Evolutionary conservation across 2,797 vertebrate species (phyloP), one percentile per base, ranked within the genome.

Genomic region (Rhinatrema bivittatum): DNA sequence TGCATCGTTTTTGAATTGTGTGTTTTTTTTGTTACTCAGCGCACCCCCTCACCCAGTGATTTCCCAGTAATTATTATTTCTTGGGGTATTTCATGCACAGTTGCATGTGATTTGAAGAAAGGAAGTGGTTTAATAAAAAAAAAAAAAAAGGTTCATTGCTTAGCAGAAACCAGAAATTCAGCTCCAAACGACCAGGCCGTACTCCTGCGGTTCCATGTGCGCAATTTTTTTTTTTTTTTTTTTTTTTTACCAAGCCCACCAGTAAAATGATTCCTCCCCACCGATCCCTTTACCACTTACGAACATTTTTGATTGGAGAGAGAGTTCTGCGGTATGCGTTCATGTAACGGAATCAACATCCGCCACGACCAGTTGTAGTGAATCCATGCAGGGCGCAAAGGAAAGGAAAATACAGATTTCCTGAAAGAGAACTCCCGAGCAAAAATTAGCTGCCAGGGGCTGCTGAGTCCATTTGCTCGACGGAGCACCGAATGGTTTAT

Each of bases 281-380:
- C 64, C 50, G n/a, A 60, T 70, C 52, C 56, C 44, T 52, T 60
- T 41, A 25, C 33, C 42, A 43, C n/a, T n/a, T n/a, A 65, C 68
- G 46, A 36, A 46, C 52, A 69, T 53, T 55, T 56, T 46, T 51
- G 61, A 20, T 32, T 29, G 34, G 47, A 52, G 71, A 3, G 51
- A 65, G 53, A 48, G 46, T 76, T 20, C 19, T 14, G 66, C 70
- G 74, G 68, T 46, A n/a, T n/a, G 63, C 61, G 58, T 71, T 71
- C 65, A 61, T 76, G 81, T 81, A 72, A 72, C 65, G 75, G 72
- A 74, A 74, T 77, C 79, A 84, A 78, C 79, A 81, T 72, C n/a
- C 82, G 74, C 78, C 77, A 71, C 69, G 76, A 71, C 56, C 38
- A 43, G 70, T 76, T 78, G 74, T 56, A 78, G n/a, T n/a, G n/a